Percentiles rank a stretch among this genome's conserved stretches.
phyloP scores from a whole-genome alignment of 2,888 invertebrate genomes.

The Ormyrus thymus region DNA sequence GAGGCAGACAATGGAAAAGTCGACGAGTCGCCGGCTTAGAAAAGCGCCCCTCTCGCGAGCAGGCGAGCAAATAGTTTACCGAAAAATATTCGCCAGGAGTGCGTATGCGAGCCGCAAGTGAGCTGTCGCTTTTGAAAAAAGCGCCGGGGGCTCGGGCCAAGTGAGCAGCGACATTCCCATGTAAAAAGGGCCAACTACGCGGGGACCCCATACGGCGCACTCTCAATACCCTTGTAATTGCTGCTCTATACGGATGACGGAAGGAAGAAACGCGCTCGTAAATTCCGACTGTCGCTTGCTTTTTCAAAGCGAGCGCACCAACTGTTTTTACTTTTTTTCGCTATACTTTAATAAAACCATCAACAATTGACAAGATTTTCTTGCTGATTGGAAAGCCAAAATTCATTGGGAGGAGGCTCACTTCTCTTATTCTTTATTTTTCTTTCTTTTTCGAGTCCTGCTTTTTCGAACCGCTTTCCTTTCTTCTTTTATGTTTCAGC shows the following conservation, averaged over 20 bases:
- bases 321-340: too few species aligned
- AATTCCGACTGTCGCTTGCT: background rate
- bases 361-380: too few species aligned
- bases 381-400: too few species aligned
- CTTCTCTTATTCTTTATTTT: too few species aligned
- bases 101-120: constrained; percentile 10
- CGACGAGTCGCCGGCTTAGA: constrained; percentile 1
- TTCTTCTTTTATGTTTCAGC: too few species aligned
- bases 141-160: background rate
- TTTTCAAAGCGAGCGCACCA: background rate
- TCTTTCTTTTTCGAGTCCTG: too few species aligned
- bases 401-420: too few species aligned
- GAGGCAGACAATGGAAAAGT: constrained; percentile 18
- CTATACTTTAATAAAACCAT: too few species aligned
- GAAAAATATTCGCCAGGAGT: background rate
- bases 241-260: background rate
- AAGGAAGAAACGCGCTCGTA: background rate
- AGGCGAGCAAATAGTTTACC: background rate
- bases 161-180: constrained; percentile 63
- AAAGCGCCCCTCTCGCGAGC: too few species aligned
- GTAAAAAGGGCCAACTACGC: constrained; percentile 54
- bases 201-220: constrained; percentile 59
- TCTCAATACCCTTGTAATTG: constrained; percentile 52
- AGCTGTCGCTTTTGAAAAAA: constrained; percentile 18
- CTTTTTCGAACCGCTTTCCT: too few species aligned